Conservation (phyloP, 2,113 vertebrate genomes). For the Erythrolamprus reginae region DNA sequence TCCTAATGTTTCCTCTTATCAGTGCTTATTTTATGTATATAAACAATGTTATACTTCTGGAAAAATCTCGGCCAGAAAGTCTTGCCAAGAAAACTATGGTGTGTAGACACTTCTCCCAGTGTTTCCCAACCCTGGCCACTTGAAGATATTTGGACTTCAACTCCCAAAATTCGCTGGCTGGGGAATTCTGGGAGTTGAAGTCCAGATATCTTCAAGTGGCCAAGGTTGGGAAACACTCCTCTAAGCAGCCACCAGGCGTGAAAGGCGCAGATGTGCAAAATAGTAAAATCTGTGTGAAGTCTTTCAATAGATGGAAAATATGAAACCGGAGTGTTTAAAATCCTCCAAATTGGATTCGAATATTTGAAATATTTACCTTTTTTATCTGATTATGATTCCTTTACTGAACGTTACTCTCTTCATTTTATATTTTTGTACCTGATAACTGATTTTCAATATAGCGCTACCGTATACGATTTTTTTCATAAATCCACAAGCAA, state of each 20-base stretch:
- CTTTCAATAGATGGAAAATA: not conserved
- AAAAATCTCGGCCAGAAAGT: not conserved
- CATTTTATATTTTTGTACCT: not conserved
- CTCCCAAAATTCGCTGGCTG: too few relatives aligned
- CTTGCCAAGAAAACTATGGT: not conserved
- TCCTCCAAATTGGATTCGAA: not conserved
- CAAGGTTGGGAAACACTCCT: too few relatives aligned
- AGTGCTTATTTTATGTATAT: too few relatives aligned
- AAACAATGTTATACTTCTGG: too few relatives aligned
- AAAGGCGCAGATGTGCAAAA: not conserved
- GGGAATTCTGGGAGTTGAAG: too few relatives aligned
- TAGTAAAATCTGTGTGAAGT: not conserved
- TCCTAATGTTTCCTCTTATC: too few relatives aligned
- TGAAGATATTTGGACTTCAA: too few relatives aligned
- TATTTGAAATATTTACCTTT: not conserved
- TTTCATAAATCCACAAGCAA: not conserved
- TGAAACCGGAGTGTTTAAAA: not conserved
- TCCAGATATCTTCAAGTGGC: too few relatives aligned
- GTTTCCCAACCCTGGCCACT: too few relatives aligned
- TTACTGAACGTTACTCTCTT: not conserved
- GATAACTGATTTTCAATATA: not conserved
- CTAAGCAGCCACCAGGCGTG: not conserved
- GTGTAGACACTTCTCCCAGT: too few relatives aligned
- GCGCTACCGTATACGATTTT: not conserved
- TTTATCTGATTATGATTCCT: not conserved